phyloP scores from a whole-genome alignment of 2,113 vertebrate species.

The Barnardius zonarius region DNA sequence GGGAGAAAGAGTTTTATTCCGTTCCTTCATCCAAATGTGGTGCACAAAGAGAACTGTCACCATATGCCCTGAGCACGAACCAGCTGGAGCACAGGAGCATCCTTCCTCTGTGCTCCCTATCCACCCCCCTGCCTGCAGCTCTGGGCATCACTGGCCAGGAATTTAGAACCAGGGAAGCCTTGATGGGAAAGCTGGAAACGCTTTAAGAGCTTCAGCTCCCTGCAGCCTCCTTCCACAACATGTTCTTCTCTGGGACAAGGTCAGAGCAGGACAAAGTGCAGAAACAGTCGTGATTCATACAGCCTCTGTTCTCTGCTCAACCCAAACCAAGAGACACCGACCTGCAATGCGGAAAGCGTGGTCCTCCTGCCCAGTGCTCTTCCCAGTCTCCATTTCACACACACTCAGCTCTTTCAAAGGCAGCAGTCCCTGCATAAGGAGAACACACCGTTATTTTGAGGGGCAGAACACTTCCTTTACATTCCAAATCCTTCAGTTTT shows the following conservation, averaged over 20 bases:
- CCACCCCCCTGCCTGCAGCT: neutral
- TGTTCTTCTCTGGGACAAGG: neutral
- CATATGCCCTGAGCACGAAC: neutral
- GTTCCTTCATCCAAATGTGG: accelerated
- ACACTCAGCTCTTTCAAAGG: conserved; percentile 87
- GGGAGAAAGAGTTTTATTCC: neutral
- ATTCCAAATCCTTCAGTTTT: neutral
- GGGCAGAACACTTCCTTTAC: neutral
- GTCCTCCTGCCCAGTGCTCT: conserved; percentile 70
- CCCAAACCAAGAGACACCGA: conserved; percentile 51
- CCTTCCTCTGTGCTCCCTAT: neutral
- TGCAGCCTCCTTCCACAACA: neutral
- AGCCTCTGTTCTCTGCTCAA: neutral
- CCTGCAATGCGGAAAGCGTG: conserved; percentile 89
- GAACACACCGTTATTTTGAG: neutral
- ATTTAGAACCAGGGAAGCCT: neutral
- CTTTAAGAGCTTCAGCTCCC: neutral
- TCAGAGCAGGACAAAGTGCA: neutral
- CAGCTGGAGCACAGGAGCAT: neutral
- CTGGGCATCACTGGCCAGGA: neutral
- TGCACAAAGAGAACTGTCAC: neutral
- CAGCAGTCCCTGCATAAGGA: conserved; percentile 81
- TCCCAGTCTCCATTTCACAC: conserved; percentile 69
- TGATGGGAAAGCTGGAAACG: neutral
- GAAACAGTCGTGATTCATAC: neutral